Base-by-base conservation (phyloP, 2,113 vertebrate genomes). In the Corythaeola cristata region DNA sequence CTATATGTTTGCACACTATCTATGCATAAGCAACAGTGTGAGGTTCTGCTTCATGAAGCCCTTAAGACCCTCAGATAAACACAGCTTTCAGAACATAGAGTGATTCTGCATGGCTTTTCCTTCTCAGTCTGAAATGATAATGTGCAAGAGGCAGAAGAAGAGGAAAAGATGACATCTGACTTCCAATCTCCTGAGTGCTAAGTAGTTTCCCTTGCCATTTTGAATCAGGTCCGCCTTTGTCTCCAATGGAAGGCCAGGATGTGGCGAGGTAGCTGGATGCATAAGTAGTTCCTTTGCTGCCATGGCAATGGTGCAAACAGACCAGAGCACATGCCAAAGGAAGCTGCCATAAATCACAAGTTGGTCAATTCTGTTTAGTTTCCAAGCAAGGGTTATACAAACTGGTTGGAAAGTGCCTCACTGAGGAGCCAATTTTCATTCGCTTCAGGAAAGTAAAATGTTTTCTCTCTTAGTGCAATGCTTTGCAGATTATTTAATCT, bases 311-410 rank as follows among this genome's bases (percentile, higher is more conserved):
- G 88, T 92, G 91, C 97, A 98, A 98, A 99, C 98, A 98, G 82
- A 93, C 59, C 33, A 5, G 59, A 92, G 53, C 37, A 98, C 96
- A 98, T 95, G 97, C 98, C 98, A 97, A 97, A 97, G 95, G 94
- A 94, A 95, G 94, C 62, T 95, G 98, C 97, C 97, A 98, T 99
- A 98, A 99, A 98, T 99, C 98, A 98, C 94, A 95, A 89, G 96
- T 44, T 96, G 98, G 98, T 98, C 98, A 98, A 98, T 98, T 98
- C 95, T 98, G 98, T 98, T 99, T 98, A 96, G 97, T 98, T 99
- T 98, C 96, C 97, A 89, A 97, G 95, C 73, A 87, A 90, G 49
- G n/a, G 39, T 68, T 91, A 95, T 45, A 78, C 98, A 97, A 97
- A 97, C 98, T 98, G 96, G 85, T 97, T 98, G 98, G 97, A 98